Base-by-base conservation (phyloP, 23 tunicate species). In the Clavelina lepadiformis region DNA sequence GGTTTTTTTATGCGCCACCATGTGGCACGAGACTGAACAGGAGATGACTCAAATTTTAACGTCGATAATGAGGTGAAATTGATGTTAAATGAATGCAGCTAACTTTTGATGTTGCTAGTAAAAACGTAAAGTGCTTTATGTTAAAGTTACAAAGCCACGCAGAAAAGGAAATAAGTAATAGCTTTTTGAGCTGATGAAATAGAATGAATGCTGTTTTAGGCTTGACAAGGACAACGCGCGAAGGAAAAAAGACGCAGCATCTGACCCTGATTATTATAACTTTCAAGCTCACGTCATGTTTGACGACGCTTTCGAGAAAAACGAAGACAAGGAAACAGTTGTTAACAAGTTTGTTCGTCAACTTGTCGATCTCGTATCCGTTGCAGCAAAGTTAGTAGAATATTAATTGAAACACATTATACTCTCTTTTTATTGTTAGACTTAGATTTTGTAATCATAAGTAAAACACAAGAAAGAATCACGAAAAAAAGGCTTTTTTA, bases 11-110 rank as follows among this genome's bases (percentile, higher is more conserved):
- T 94, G 99, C 73, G 84, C 99, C 61, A 94, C 99, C 52, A 80
- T 94, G 88, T 94, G 99, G 99, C 99, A 94, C 46, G 99, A 94
- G 60, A 89, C 88, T 27, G 99, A 86, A 56, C 77, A 68, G 27
- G 99, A 94, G 31, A 94, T 94, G 99, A 86, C 91, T 2, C 88
- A 82, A 68, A 61, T 94, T 8, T 60, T 94, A 56, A 93, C 98
- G 20, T 88, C 96, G 24, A 61, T 93, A 5, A 93, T 93, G 93
- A 83, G 94, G 93, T 89, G 13, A 69, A 44, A 44, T 44, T 44
- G 46, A 31, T 19, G 44, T 53, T 22, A 60, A 23, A 25, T 8
- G 21, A 5, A 6, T 60, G 41, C 21, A n/a, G n/a, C n/a, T n/a
- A n/a, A n/a, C n/a, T n/a, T n/a, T n/a, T n/a, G n/a, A n/a, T n/a